Base-by-base conservation (phyloP, 2,113 vertebrate species). In the Mustela lutreola region DNA sequence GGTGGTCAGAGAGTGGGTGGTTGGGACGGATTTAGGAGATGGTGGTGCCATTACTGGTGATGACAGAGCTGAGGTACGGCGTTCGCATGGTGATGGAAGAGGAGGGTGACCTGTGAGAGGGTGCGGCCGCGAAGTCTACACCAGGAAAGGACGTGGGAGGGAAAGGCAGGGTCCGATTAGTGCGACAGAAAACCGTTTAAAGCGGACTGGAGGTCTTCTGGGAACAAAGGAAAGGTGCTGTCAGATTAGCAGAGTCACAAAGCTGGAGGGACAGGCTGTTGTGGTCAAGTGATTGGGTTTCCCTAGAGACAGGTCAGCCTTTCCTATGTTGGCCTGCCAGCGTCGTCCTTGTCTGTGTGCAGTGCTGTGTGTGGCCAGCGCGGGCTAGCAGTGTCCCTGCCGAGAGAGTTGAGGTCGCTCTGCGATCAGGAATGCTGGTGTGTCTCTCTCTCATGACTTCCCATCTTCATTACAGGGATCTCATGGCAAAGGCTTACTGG, bases 331-430 rank as follows among this genome's bases (percentile, higher is more conserved):
- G 19, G 42, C 21, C 7, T 33, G 8, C 6, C 10, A 5, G 31
- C 5, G 2, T 7, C 6, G 11, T 33, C 83, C 8, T 31, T 0
- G 5, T 24, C 39, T 33, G 5, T 1, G 2, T 75, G 45, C 15
- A 1, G 14, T 26, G 53, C 42, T 3, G 28, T 7, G 80, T 2
- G 45, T 31, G 60, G 42, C 28, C 11, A 12, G 76, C 22, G 21
- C 8, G 7, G n/a, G 22, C 11, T 16, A 0, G 14, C 48, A 33
- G 3, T 36, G 22, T 11, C 53, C 4, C 0, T 12, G 62, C 65
- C 26, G n/a, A 33, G 45, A 21, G 9, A 53, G 39, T 21, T 16
- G 11, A 1, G 24, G 22, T 48, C 8, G 53, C 33, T 18, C 24
- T 50, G 11, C 31, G 4, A 39, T 12, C 31, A 10, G 33, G 50